phyloP scores from a whole-genome alignment of 2,113 vertebrate genomes.

The Cavia porcellus region DNA sequence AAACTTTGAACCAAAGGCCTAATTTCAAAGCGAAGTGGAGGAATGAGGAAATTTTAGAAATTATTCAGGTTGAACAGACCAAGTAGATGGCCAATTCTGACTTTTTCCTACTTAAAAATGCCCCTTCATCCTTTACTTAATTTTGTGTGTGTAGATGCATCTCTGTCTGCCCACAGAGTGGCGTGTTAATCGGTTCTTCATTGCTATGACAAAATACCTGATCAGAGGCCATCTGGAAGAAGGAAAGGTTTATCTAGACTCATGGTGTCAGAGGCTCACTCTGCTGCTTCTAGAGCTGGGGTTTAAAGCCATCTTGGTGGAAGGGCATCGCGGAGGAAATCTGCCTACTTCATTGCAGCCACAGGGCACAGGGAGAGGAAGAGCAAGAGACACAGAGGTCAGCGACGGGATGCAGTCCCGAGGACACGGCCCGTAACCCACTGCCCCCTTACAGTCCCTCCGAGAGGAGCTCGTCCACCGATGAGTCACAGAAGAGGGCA shows the following conservation, averaged over 20 bases:
- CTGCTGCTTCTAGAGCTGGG: neutral
- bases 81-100: neutral
- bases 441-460: neutral
- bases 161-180: neutral
- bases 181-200: neutral
- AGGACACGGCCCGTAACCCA: neutral
- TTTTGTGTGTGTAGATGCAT: neutral
- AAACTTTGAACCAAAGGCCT: neutral
- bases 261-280: neutral
- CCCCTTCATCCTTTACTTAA: neutral
- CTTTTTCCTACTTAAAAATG: conserved; percentile 13
- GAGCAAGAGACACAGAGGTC: neutral
- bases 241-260: neutral
- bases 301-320: neutral
- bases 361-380: neutral
- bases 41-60: conserved; percentile 2
- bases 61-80: neutral
- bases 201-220: neutral
- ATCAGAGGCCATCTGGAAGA: no score
- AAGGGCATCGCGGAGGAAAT: neutral
- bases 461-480: neutral
- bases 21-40: neutral
- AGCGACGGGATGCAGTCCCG: neutral
- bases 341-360: neutral
- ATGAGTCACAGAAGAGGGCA: neutral